phyloP scores from a whole-genome alignment of 2,113 vertebrate genomes.

The Centropristis striata region DNA sequence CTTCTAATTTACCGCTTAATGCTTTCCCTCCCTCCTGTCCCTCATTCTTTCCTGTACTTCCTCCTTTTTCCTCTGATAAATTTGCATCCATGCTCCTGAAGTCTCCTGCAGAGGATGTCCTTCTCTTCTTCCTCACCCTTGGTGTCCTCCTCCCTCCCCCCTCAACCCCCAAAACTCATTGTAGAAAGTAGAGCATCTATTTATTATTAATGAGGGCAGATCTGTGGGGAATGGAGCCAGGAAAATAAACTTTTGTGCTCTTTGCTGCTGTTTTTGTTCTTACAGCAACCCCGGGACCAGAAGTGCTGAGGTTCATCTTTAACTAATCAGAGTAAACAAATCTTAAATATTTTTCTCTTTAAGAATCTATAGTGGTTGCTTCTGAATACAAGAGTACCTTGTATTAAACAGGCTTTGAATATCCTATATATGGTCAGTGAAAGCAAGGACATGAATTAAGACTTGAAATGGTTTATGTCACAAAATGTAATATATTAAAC shows the following conservation, averaged over 20 bases:
- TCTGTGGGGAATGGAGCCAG: conserved; percentile 55
- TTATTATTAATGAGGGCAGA: conserved; percentile 64
- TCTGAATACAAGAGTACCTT: not conserved
- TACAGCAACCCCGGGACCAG: not conserved
- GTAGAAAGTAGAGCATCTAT: conserved; percentile 66
- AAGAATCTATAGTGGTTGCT: not conserved
- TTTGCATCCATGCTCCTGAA: not conserved
- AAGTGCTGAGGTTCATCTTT: not conserved
- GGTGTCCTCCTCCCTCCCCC: not conserved
- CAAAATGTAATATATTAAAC: too few species aligned
- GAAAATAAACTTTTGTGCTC: conserved; percentile 40
- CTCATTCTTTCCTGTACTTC: not conserved
- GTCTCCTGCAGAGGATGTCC: not conserved
- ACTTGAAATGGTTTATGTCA: not conserved
- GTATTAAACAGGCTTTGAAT: not conserved
- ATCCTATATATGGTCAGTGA: not conserved
- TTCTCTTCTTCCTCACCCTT: not conserved
- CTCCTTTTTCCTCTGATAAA: too few species aligned
- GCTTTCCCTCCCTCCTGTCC: not conserved
- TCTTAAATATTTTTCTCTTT: not conserved
- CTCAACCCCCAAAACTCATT: conserved; percentile 5
- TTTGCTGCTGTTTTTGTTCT: not conserved
- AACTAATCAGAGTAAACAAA: not conserved
- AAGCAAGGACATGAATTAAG: not conserved
- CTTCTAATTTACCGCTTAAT: not conserved